phyloP scores from a whole-genome alignment of 1,140 invertebrate species.

The Pogonognathellus flavescens region DNA sequence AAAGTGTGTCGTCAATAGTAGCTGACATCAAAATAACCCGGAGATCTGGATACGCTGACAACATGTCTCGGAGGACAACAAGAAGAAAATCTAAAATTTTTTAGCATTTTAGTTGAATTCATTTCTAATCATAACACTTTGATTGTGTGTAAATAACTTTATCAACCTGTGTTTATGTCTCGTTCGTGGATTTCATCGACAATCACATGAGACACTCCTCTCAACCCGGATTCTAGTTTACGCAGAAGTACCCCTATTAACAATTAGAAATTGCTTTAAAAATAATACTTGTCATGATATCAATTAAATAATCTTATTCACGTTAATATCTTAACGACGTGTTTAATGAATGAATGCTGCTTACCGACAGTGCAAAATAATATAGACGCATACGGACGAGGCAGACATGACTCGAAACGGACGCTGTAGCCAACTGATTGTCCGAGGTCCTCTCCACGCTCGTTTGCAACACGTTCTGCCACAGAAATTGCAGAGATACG shows the following conservation, averaged over 20 bases:
- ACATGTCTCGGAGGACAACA: conserved; percentile 92
- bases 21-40: conserved; percentile 97
- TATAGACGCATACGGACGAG: conserved; percentile 91
- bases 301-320: no score
- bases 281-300: background rate
- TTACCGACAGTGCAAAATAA: conserved; percentile 93
- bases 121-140: no score
- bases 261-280: conserved; percentile 6
- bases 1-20: conserved; percentile 92
- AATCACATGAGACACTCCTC: conserved; percentile 91
- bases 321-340: no score
- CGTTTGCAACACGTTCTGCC: conserved; percentile 88
- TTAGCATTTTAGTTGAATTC: no score
- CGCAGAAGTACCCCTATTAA: conserved; percentile 83
- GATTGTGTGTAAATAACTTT: conserved; percentile 76
- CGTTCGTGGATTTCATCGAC: conserved; percentile 98
- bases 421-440: conserved; percentile 82
- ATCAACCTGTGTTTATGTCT: conserved; percentile 72
- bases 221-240: conserved; percentile 87
- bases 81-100: conserved; percentile 91
- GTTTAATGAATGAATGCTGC: conserved; percentile 47
- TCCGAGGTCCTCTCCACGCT: conserved; percentile 84
- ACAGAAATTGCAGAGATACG: conserved; percentile 95
- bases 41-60: conserved; percentile 89
- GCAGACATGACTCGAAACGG: conserved; percentile 89